These are phyloP conservation scores for Orthosia cruda DNA, from an alignment of 2,888 invertebrate species.

Conservation along the genomic window DNA sequence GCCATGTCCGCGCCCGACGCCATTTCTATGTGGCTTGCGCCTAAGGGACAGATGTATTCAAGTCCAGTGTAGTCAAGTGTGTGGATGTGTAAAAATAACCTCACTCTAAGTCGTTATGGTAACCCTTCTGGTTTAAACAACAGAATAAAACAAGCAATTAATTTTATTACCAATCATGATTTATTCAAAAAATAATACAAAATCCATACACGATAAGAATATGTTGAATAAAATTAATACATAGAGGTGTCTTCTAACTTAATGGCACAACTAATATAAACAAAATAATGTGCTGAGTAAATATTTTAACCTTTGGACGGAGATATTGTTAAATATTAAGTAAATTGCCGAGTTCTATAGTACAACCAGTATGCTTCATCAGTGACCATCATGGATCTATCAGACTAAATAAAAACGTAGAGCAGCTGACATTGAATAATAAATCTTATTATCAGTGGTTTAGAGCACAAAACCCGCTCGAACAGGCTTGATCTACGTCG, in stretches of 20 bases:
- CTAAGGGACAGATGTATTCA: too few species aligned
- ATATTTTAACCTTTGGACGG: conserved; percentile 68
- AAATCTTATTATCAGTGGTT: neutral
- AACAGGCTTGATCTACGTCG: neutral
- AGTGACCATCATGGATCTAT: too few species aligned
- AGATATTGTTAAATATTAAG: conserved; percentile 20
- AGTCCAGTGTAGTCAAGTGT: too few species aligned
- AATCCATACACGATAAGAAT: conserved; percentile 53
- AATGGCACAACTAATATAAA: conserved; percentile 75
- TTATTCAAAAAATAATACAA: conserved; percentile 58
- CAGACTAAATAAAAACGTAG: neutral
- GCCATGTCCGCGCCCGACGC: too few species aligned
- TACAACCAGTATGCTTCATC: conserved; percentile 8
- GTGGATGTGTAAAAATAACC: too few species aligned
- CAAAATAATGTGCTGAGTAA: conserved; percentile 67
- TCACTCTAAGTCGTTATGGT: too few species aligned
- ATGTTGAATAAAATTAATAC: conserved; percentile 54
- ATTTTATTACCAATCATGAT: conserved; percentile 40
- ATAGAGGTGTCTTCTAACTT: conserved; percentile 64
- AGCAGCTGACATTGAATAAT: neutral
- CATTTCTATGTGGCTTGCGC: too few species aligned
- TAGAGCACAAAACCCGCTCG: neutral
- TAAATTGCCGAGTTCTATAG: neutral
- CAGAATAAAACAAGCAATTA: neutral
- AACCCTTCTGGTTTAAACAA: too few species aligned